Base-by-base conservation (phyloP, 2,113 vertebrate genomes). In the Pseudorectes ferrugineus region DNA sequence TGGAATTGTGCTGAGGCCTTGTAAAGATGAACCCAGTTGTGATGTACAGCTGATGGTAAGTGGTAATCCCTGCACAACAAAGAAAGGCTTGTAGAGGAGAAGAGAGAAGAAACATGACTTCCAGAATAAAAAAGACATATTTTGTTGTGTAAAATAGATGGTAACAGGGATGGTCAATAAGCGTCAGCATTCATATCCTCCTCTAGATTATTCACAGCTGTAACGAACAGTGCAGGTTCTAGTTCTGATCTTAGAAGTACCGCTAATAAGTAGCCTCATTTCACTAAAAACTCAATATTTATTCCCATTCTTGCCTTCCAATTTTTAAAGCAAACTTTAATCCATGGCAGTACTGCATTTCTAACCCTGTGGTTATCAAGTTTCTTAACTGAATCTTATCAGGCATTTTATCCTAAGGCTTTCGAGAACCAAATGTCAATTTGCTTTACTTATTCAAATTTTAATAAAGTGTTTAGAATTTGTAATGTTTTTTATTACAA, bases 391-490 rank as follows among this genome's bases (percentile, higher is more conserved):
- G 48, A 84, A 33, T 84, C 76, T 92, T 77, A 71, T n/a, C 57
- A 94, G 23, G 5, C 13, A 57, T 36, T 86, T 94, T 92, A 77
- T 70, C 25, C 42, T 45, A 84, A 93, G 59, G 22, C 40, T 94
- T 91, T 80, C 5, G 8, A 74, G 52, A 88, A 80, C 84, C 63
- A 91, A 89, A 89, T 95, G 43, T 68, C 79, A 91, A 67, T 89
- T 95, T 93, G 33, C n/a, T 94, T 71, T 67, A 81, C 28, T 84
- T 86, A 65, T 67, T 89, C 40, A 71, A 67, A 88, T 86, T 88
- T 95, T 95, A 67, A 91, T 20, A 48, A 8, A 25, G 3, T 59
- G 21, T 66, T 95, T 77, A 77, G 28, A 63, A 83, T 95, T 63
- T 75, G 15, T 77, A 46, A 71, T 48, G 17, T 66, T 89, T 79